Evolutionary conservation across 2,113 vertebrate genomes (phyloP).

Genomic region (Electrona antarctica): DNA sequence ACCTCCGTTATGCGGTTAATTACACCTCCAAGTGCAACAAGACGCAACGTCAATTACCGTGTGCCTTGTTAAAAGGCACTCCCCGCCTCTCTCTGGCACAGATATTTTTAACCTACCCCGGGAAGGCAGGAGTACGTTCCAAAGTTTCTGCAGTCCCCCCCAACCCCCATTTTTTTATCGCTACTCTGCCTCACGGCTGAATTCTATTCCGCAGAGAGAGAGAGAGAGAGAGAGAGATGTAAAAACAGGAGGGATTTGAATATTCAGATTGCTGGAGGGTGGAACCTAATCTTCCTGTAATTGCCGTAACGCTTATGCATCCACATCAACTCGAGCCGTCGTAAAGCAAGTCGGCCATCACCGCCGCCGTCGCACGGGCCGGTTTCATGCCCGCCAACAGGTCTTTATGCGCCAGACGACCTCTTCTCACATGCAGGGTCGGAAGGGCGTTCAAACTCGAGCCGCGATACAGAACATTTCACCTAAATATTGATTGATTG

Average conservation of each 20-base stretch:
- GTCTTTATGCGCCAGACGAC: no score
- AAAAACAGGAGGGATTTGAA: constrained; percentile 73
- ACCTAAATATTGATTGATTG: no score
- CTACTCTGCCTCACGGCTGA: constrained; percentile 64
- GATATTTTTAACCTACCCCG: constrained; percentile 56
- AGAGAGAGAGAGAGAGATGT: constrained; percentile 55
- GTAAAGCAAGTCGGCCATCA: constrained; percentile 50
- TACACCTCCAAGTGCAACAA: constrained; percentile 67
- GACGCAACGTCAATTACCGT: constrained; percentile 69
- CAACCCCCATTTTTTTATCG: constrained; percentile 53
- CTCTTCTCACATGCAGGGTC: no score
- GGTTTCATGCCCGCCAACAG: no score
- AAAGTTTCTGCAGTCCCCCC: constrained; percentile 50
- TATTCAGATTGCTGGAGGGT: constrained; percentile 71
- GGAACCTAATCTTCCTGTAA: constrained; percentile 71
- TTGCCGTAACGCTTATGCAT: constrained; percentile 71
- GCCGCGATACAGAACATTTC: no score
- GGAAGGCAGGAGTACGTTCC: constrained; percentile 2
- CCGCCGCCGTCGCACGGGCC: constrained; percentile 55
- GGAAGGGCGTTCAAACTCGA: no score
- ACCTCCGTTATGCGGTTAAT: constrained; percentile 73
- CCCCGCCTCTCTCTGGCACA: constrained; percentile 38
- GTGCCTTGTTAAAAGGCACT: constrained; percentile 41
- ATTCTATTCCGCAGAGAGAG: constrained; percentile 60
- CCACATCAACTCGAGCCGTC: constrained; percentile 64